Evolutionary conservation across 2,113 vertebrate species (phyloP), one percentile per base, ranked within the genome.

Genomic region (Eupsittula cactorum): DNA sequence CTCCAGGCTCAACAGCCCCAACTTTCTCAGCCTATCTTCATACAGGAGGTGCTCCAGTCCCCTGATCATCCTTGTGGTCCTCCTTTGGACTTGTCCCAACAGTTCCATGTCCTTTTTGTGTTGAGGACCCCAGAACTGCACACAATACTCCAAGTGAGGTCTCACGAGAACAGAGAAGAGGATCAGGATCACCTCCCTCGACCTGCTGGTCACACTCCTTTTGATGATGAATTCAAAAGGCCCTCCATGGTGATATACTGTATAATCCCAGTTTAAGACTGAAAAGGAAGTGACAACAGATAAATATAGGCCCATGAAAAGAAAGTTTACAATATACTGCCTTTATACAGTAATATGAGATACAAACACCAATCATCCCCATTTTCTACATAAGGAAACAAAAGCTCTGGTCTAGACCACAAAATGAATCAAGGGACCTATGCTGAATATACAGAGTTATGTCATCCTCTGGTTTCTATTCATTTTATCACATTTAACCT

Each of bases 331-430:
- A 87, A 65, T 27, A 24, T 57, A 81, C 28, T 68, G 39, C 10
- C 63, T 78, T 82, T 75, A 55, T 83, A 64, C 4, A 74, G 35
- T 29, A 68, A 39, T 60, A 59, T n/a, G n/a, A 88, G 62, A 86
- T 79, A 69, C 57, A 92, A 89, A 85, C 44, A 70, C 20, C 60
- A 74, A 67, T 86, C 89, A 82, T 65, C 37, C 37, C 19, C 41
- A 76, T 87, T 93, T 94, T 93, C 77, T 76, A 85, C 41, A 77
- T 88, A 49, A 79, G 35, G 63, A 91, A 95, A 89, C 31, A 71
- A 89, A 90, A 75, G 13, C n/a, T 63, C 44, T 63, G 50, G 29
- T 57, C 23, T 46, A 69, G 44, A 76, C 35, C 37, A 80, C 65
- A 88, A 96, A 87, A 82, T 42, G 69, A 85, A 88, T 70, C 39